Base-by-base conservation (phyloP, 1,140 invertebrate genomes). In the Drosophila simulans region DNA sequence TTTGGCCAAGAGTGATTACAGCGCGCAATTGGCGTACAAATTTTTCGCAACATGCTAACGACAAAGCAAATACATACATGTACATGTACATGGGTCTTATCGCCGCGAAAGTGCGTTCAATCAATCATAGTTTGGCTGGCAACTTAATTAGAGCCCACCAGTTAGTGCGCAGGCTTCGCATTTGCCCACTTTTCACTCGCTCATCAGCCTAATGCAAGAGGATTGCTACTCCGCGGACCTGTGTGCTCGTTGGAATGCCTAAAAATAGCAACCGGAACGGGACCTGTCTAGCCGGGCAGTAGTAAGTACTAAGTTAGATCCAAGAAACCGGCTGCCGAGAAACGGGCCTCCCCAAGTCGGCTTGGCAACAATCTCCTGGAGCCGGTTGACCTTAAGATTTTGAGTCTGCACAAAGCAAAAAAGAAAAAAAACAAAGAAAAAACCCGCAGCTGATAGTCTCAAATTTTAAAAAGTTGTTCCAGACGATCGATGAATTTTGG, bases 341-440 rank as follows among this genome's bases (percentile, higher is more conserved):
- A 40, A 8, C 31, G 31, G 31, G 31, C 31, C 39, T 64, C 20
- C 20, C 40, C n/a, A 53, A 43, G 27, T 34, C 40, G 15, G 27
- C 68, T 27, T 71, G 68, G 46, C 68, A 70, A 71, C 68, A 69
- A 49, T 49, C 43, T 51, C 52, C 43, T 48, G 31, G 17, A 77
- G 74, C 80, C 59, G 66, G 80, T 85, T 80, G 72, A 80, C 65
- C 80, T 84, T 77, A 77, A 77, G 60, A 76, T 69, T 82, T 63
- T 42, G 51, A 31, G 54, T 60, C 56, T 58, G 52, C 66, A 60
- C 40, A 58, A 45, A 52, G 27, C n/a, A 43, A 40, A 35, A 65
- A 40, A 40, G 1, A 20, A 11, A 11, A 13, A 35, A 46, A n/a
- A 43, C 31, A 8, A 10, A 31, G 7, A 52, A 48, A 66, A 74